These are phyloP conservation scores for Eupithecia subfuscata DNA, from an alignment of 2,888 invertebrate species.

Conservation along the genomic window DNA sequence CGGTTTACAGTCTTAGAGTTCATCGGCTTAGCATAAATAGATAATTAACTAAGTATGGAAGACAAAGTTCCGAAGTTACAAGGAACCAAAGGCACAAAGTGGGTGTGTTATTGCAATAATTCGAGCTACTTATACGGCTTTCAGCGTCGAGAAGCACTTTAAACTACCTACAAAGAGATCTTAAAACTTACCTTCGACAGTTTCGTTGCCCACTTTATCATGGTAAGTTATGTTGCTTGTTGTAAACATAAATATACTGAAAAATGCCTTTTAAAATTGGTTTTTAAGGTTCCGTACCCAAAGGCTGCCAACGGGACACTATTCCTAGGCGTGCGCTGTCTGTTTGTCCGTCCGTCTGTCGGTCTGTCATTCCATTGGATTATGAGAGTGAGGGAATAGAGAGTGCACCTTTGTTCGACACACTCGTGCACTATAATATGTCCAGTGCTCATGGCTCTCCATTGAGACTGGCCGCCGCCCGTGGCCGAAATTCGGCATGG, in stretches of 20 bases:
- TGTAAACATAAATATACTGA: neutral
- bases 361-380: neutral
- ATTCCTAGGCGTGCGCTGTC: no score
- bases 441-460: no score
- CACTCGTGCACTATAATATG: neutral
- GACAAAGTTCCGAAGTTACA: neutral
- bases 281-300: neutral
- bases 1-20: neutral
- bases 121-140: slow-evolving; percentile 1
- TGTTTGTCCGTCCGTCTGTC: neutral
- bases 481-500: no score
- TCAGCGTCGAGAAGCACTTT: neutral
- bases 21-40: neutral
- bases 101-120: neutral
- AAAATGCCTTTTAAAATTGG: neutral
- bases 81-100: neutral
- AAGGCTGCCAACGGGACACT: no score
- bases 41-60: neutral
- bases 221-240: neutral
- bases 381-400: neutral
- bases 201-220: neutral
- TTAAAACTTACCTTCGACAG: neutral
- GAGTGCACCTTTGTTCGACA: neutral
- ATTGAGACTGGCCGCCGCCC: no score
- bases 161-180: neutral